Base-by-base conservation (phyloP, 1,140 invertebrate species). In the Bombus polaris region DNA sequence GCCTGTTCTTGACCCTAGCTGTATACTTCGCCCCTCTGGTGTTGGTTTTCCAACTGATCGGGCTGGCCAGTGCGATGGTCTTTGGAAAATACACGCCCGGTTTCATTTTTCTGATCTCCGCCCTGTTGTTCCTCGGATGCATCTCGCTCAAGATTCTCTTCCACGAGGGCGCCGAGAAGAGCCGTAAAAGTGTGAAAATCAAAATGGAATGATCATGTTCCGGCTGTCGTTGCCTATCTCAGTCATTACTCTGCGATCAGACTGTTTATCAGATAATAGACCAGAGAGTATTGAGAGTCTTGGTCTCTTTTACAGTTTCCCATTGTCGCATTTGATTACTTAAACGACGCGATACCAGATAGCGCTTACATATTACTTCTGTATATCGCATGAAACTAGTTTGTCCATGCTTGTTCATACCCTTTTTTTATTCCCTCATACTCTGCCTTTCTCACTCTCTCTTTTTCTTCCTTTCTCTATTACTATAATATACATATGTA, bases 11-110 rank as follows among this genome's bases (percentile, higher is more conserved):
- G 0, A 81, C 88, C 0, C 10, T 93, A 22, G 93, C 92, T 3
- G 88, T 95, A 73, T 95, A 95, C 44, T 81, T 95, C 12, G 93
- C 92, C n/a, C 94, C 92, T 1, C 13, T 95, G 15, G 47, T 95
- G 2, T 71, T 95, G 5, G 42, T 81, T 39, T 90, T 92, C 70
- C 93, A 95, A 76, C 59, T 94, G 53, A 37, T 92, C 22, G 90
- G 87, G 0, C 68, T 95, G 9, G 90, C 90, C 59, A 89, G 87
- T 71, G 68, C 95, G 28, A 89, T 94, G 77, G 84, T 93, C 0
- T 66, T 93, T 4, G 92, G 91, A 75, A 94, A 93, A 65, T 93
- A 94, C 80, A 93, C 94, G 0, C 95, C 95, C 2, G 95, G 95
- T 42, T 95, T 95, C 62, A 77, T 95, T 44, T 95, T 95, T 77